These are phyloP conservation scores for Heliconius aoede DNA, from an alignment of 2,888 invertebrate genomes.

Conservation along the genomic window DNA sequence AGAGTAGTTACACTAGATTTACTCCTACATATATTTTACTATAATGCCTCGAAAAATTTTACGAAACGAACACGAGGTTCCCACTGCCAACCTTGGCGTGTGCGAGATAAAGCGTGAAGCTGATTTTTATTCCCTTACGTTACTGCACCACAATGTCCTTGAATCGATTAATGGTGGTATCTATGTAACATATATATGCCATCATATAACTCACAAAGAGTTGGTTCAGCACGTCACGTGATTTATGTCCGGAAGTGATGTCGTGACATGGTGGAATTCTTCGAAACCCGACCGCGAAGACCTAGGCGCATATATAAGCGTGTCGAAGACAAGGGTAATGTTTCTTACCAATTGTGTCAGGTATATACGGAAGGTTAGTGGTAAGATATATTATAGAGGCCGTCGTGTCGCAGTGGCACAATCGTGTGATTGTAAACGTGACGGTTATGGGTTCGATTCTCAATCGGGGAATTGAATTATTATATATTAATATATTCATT, in stretches of 20 bases:
- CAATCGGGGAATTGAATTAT: no score
- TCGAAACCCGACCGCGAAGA: constrained; percentile 45
- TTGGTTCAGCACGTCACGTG: constrained; percentile 48
- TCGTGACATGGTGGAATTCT: constrained; percentile 51
- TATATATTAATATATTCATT: no score
- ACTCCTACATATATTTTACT: no score
- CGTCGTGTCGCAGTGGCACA: no score
- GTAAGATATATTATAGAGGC: no score
- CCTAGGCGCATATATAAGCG: constrained; percentile 44
- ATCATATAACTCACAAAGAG: constrained; percentile 11
- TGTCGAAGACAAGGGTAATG: neutral
- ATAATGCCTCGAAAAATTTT: no score
- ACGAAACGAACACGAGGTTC: no score
- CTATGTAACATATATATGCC: neutral
- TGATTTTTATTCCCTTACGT: neutral
- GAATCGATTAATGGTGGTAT: constrained; percentile 8
- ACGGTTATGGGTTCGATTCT: no score
- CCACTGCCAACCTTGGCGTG: no score
- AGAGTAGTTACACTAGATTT: no score
- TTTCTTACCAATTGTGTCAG: neutral
- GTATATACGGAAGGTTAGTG: neutral
- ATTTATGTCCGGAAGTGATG: constrained; percentile 45
- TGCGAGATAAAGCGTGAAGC: no score
- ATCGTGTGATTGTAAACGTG: no score
- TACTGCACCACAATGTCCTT: neutral